Evolutionary conservation across 2,888 invertebrate species (phyloP).

Genomic region (Perdita meconis): DNA sequence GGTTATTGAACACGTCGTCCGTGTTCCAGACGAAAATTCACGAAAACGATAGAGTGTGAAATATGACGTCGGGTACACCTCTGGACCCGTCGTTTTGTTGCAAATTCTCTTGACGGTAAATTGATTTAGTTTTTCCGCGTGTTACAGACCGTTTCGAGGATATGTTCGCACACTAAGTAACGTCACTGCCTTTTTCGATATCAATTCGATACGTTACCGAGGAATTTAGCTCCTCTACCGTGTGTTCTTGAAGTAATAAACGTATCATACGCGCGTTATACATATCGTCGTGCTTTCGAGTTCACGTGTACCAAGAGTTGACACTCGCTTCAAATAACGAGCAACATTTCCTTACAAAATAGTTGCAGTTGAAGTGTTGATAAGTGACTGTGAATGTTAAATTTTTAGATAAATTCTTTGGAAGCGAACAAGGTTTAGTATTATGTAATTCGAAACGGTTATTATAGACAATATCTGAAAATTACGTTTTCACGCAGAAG

Average conservation of each 20-base stretch:
- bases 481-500: too few relatives aligned
- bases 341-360: too few relatives aligned
- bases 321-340: neutral
- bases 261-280: slow-evolving; percentile 6
- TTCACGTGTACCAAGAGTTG: neutral
- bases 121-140: slow-evolving; percentile 47
- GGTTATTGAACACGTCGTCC: slow-evolving; percentile 60
- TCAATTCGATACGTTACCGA: slow-evolving; percentile 40
- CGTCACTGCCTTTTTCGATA: slow-evolving; percentile 46
- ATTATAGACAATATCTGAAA: too few relatives aligned
- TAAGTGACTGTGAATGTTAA: too few relatives aligned
- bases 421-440: too few relatives aligned
- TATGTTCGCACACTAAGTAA: slow-evolving; percentile 18
- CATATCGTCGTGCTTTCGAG: slow-evolving; percentile 7
- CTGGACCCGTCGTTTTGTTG: slow-evolving; percentile 55
- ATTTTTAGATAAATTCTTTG: too few relatives aligned
- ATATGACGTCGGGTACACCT: slow-evolving; percentile 63
- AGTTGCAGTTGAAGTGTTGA: too few relatives aligned
- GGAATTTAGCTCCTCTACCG: slow-evolving; percentile 8
- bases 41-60: slow-evolving; percentile 55
- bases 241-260: slow-evolving; percentile 12
- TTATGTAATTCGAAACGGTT: too few relatives aligned
- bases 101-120: slow-evolving; percentile 48
- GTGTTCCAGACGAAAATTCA: slow-evolving; percentile 57
- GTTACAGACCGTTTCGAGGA: slow-evolving; percentile 25